Percentiles rank a stretch among this genome's conserved stretches.
phyloP scores from a whole-genome alignment of 2,113 vertebrate species.

The Oncorhynchus tshawytscha region DNA sequence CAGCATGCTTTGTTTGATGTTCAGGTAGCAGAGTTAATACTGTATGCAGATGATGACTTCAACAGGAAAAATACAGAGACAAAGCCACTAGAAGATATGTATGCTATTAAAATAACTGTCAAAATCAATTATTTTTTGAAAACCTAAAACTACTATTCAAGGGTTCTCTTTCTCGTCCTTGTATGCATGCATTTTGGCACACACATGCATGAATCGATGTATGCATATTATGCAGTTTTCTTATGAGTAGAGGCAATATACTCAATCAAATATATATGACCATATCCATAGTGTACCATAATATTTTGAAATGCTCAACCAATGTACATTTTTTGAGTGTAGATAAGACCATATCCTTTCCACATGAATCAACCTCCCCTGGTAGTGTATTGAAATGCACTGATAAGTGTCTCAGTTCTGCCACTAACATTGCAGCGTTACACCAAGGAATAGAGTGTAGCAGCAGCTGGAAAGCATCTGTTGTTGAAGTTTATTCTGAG shows the following conservation, averaged over 20 bases:
- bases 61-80: constrained; percentile 25
- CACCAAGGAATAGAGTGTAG: constrained; percentile 52
- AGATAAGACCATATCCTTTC: constrained; percentile 58
- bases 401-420: constrained; percentile 36
- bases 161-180: not conserved
- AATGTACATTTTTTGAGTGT: constrained; percentile 62
- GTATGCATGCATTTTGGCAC: no score
- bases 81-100: constrained; percentile 40
- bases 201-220: no score
- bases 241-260: not conserved
- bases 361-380: constrained; percentile 50
- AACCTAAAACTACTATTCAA: not conserved
- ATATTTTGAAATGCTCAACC: constrained; percentile 46
- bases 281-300: constrained; percentile 21
- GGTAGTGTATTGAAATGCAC: constrained; percentile 41
- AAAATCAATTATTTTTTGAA: constrained; percentile 34
- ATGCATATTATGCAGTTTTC: not conserved
- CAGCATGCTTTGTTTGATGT: constrained; percentile 36
- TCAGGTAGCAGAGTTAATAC: constrained; percentile 37
- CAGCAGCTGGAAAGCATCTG: constrained; percentile 58
- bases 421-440: constrained; percentile 36
- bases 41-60: constrained; percentile 37
- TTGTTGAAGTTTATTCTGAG: constrained; percentile 29
- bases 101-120: constrained; percentile 39
- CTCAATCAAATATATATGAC: not conserved